Base-by-base conservation (phyloP, 2,797 vertebrate genomes). In the Channa striata region DNA sequence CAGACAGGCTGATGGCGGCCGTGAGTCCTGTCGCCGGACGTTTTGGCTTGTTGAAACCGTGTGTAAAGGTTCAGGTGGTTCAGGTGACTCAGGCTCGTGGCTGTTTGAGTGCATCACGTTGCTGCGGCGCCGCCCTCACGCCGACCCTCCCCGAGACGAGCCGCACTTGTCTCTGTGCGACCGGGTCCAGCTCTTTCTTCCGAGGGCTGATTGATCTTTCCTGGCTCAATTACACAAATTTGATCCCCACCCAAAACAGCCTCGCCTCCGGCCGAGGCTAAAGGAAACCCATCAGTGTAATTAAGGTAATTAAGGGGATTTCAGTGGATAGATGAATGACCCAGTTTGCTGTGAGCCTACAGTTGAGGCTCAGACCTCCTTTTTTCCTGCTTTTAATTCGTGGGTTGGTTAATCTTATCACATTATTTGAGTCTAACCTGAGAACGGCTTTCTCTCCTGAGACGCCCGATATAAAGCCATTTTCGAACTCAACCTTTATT, bases 181-280 rank as follows among this genome's bases (percentile, higher is more conserved):
- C 57, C 59, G 34, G 81, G 13, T 34, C 39, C 14, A 3, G 16
- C 14, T 17, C 6, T 13, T 16, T 14, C 40, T 13, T 50, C 6
- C 11, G 0, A 12, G 43, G 5, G 2, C 49, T 20, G 53, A 66
- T 58, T 58, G 56, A 77, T 77, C 56, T 52, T 66, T 73, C 52
- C 23, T 56, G 57, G 60, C 65, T 77, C 69, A 34, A n/a, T 77
- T 77, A 53, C 46, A 74, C 51, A 19, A 1, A 73, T 61, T 57
- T 54, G 49, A 87, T 85, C 64, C 33, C 59, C 39, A 63, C 60
- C 69, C 71, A 59, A 64, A 58, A 67, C 52, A 43, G 52, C 21
- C 9, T 23, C 11, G 4, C 16, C 52, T 54, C 5, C 36, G 46
- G 61, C 70, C 57, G 53, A 30, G 16, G 67, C 70, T 19, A 48